Evolutionary conservation across 2,888 invertebrate genomes (phyloP).

Genomic region (Melangyna quadrimaculata): DNA sequence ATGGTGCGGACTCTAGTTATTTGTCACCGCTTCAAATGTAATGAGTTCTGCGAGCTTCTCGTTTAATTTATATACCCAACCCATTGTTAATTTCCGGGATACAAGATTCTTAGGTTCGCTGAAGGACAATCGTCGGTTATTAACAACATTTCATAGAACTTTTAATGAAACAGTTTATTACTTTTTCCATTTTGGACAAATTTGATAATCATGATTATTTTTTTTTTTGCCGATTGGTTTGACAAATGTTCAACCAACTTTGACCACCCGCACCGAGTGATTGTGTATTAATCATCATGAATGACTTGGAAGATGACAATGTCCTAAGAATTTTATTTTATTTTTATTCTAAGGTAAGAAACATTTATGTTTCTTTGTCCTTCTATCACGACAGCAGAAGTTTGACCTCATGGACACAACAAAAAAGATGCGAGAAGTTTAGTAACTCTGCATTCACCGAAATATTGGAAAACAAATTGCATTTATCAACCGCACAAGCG

Average conservation of each 20-base stretch:
- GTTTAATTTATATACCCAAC: constrained; percentile 49
- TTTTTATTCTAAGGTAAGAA: background rate
- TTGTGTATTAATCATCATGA: constrained; percentile 39
- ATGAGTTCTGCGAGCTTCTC: constrained; percentile 18
- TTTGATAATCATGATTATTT: background rate
- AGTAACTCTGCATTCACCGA: background rate
- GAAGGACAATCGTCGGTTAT: background rate
- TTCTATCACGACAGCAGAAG: constrained; percentile 41
- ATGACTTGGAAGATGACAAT: constrained; percentile 9
- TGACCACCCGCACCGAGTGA: constrained; percentile 31
- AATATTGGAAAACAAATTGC: constrained; percentile 57
- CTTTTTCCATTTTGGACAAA: background rate
- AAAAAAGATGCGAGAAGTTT: constrained; percentile 7
- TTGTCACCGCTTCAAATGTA: constrained; percentile 61
- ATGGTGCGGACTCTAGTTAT: constrained; percentile 59
- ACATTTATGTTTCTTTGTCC: constrained; percentile 22
- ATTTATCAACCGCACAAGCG: constrained; percentile 56
- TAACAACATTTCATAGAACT: background rate
- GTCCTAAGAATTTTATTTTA: background rate
- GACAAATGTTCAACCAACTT: constrained; percentile 14
- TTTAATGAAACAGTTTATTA: constrained; percentile 4
- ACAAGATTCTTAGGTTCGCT: background rate
- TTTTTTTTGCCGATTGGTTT: constrained; percentile 1
- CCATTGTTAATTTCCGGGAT: constrained; percentile 40
- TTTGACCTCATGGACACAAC: background rate